Evolutionary conservation across 1,140 invertebrate species (phyloP).

Genomic region (Lerema accius): DNA sequence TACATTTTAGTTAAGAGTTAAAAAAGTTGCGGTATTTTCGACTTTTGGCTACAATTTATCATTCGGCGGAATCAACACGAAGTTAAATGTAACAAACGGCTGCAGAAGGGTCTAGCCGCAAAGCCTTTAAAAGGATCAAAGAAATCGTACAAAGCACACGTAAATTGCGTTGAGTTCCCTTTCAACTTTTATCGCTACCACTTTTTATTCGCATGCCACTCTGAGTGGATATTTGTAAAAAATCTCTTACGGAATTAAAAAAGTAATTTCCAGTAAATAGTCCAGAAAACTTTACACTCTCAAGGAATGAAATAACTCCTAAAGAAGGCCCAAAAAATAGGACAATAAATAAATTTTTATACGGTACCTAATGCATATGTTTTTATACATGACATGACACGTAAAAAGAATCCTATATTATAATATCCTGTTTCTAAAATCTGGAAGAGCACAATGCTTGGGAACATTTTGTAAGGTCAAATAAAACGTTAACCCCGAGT

Average conservation of each 20-base stretch:
- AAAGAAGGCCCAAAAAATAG: too few species aligned
- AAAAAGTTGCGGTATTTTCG: too few species aligned
- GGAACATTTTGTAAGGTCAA: not conserved
- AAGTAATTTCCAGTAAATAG: too few species aligned
- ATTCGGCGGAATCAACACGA: slow-evolving; percentile 9
- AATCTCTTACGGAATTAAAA: too few species aligned
- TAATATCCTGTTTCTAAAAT: not conserved
- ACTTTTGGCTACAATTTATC: too few species aligned
- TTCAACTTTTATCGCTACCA: not conserved
- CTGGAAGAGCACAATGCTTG: not conserved
- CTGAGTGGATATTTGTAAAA: not conserved
- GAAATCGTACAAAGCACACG: slow-evolving; percentile 24
- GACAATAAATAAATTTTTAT: too few species aligned
- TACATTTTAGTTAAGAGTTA: too few species aligned
- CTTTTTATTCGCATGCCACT: not conserved
- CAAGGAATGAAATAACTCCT: too few species aligned
- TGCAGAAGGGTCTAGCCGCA: slow-evolving; percentile 14
- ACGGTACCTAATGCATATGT: too few species aligned
- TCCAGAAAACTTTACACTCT: too few species aligned
- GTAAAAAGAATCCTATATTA: too few species aligned
- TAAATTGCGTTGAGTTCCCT: slow-evolving; percentile 8
- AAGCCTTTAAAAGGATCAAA: slow-evolving; percentile 21
- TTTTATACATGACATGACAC: too few species aligned
- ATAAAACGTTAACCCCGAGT: not conserved
- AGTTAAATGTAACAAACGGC: slow-evolving; percentile 19